These are phyloP conservation scores for Archips xylosteana DNA, from an alignment of 2,888 invertebrate genomes.

Conservation along the genomic window DNA sequence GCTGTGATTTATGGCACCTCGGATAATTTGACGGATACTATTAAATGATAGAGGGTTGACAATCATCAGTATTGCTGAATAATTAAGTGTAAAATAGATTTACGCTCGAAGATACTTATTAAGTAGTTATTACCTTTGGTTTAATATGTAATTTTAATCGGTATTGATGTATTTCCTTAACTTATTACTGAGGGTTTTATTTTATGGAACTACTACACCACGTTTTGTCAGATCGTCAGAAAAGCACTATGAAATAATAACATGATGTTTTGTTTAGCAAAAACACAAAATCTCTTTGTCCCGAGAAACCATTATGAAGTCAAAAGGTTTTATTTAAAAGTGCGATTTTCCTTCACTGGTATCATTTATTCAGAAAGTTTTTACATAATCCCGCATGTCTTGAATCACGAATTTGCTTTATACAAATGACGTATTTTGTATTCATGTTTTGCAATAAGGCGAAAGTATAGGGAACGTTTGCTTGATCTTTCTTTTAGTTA, in stretches of 20 bases:
- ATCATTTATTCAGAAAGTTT: slow-evolving; percentile 30
- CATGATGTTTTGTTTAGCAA: neutral
- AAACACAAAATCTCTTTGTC: slow-evolving; percentile 1
- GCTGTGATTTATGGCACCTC: slow-evolving; percentile 3
- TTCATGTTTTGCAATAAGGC: neutral
- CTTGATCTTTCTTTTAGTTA: neutral
- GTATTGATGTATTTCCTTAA: no score
- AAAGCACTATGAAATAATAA: neutral
- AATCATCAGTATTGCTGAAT: neutral
- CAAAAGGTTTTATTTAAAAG: slow-evolving; percentile 32
- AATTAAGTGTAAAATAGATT: neutral
- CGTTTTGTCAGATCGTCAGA: neutral
- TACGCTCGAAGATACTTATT: no score
- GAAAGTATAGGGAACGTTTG: neutral
- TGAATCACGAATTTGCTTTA: slow-evolving; percentile 25
- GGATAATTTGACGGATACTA: neutral
- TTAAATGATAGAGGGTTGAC: neutral
- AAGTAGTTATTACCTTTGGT: no score
- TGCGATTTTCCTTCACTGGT: slow-evolving; percentile 9
- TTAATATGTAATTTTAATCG: no score
- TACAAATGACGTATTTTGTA: slow-evolving; percentile 19
- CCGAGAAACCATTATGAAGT: slow-evolving; percentile 1
- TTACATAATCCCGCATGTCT: slow-evolving; percentile 27
- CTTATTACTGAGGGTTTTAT: no score
- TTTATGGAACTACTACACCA: no score